Evolutionary conservation across 2,888 invertebrate genomes (phyloP).

Genomic region (Dromius quadrimaculatus): DNA sequence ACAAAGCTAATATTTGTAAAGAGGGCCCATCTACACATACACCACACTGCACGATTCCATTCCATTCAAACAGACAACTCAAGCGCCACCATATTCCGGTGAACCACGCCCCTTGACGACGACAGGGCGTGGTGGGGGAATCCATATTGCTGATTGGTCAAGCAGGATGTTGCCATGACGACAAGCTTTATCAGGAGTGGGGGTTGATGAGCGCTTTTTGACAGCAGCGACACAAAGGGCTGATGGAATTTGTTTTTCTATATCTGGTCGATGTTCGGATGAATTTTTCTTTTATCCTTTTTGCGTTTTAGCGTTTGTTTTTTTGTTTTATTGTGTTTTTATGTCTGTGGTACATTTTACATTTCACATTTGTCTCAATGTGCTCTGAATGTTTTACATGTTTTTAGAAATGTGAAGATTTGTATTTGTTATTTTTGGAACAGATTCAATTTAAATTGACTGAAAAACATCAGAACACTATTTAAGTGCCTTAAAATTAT

Average conservation of each 20-base stretch:
- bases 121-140: constrained; percentile 13
- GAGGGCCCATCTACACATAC: constrained; percentile 58
- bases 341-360: constrained; percentile 38
- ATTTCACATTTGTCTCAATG: constrained; percentile 28
- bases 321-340: constrained; percentile 32
- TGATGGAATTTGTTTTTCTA: constrained; percentile 48
- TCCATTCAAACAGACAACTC: constrained; percentile 40
- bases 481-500: constrained; percentile 9
- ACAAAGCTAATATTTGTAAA: constrained; percentile 66
- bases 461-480: constrained; percentile 8
- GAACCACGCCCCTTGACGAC: constrained; percentile 24
- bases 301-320: constrained; percentile 35
- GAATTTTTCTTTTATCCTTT: constrained; percentile 43
- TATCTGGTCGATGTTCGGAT: constrained; percentile 32
- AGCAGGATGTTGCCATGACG: constrained; percentile 44
- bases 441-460: constrained; percentile 5
- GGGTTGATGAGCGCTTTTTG: constrained; percentile 38
- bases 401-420: constrained; percentile 33
- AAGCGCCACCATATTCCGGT: constrained; percentile 39
- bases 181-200: constrained; percentile 14
- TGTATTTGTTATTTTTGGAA: constrained; percentile 34
- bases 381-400: constrained; percentile 20
- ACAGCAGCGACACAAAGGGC: constrained; percentile 37
- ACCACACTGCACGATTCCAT: not conserved
- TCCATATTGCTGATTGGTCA: constrained; percentile 9